A percentile compares a stretch with the other conserved stretches of the same genome.
Conservation (phyloP, 1,140 invertebrate species). For the Potamilus streckersoni region DNA sequence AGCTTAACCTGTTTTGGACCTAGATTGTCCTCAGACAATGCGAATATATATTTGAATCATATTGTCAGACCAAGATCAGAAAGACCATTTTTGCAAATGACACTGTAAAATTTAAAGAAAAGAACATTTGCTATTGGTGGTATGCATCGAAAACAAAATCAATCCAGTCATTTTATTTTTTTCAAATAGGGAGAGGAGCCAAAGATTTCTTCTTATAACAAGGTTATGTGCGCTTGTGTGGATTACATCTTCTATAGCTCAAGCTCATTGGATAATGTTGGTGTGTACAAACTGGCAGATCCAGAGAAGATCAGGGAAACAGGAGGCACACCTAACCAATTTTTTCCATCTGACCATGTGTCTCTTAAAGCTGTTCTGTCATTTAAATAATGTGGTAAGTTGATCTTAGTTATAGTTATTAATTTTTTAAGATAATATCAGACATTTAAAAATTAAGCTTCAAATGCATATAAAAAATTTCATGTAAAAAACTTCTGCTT, state of each 20-base stretch:
- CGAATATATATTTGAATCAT: too few species aligned
- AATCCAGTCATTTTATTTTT: not conserved
- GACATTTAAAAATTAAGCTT: too few species aligned
- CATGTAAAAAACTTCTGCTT: too few species aligned
- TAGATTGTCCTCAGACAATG: too few species aligned
- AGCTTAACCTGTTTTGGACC: too few species aligned
- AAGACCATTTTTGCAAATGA: too few species aligned
- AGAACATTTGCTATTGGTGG: too few species aligned
- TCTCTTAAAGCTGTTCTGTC: slow-evolving; percentile 49
- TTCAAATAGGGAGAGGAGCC: slow-evolving; percentile 45
- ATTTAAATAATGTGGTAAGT: slow-evolving; percentile 28
- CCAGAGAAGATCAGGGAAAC: slow-evolving; percentile 27
- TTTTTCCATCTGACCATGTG: slow-evolving; percentile 53
- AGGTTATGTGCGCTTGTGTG: slow-evolving; percentile 29
- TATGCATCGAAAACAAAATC: too few species aligned
- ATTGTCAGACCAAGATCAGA: too few species aligned
- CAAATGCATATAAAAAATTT: too few species aligned
- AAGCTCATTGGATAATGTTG: slow-evolving; percentile 35
- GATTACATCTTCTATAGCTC: slow-evolving; percentile 55
- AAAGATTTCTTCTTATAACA: slow-evolving; percentile 37
- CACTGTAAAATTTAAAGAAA: too few species aligned
- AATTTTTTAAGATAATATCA: not conserved
- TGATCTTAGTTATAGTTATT: not conserved
- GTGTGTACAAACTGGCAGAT: slow-evolving; percentile 36
- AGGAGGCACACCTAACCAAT: slow-evolving; percentile 39